These are phyloP conservation scores for Boleophthalmus pectinirostris DNA, from an alignment of 2,113 vertebrate species.

Conservation along the genomic window DNA sequence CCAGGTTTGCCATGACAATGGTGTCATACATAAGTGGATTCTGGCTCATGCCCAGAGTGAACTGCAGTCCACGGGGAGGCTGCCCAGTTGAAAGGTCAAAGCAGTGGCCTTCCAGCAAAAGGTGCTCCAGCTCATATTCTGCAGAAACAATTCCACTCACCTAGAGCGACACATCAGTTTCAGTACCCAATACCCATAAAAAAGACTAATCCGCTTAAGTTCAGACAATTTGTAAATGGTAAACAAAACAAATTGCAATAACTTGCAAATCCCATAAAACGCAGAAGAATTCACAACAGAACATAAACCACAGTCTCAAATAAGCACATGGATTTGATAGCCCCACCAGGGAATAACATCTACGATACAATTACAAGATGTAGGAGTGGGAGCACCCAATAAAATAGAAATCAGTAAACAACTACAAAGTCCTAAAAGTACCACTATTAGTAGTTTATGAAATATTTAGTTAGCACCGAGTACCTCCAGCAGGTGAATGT, in stretches of 20 bases:
- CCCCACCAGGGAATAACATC: too few relatives aligned
- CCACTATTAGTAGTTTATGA: too few relatives aligned
- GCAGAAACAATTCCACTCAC: constrained; percentile 80
- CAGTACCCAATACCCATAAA: constrained; percentile 1
- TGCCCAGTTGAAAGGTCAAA: constrained; percentile 86
- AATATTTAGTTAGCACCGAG: constrained; percentile 19
- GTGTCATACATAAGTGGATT: constrained; percentile 88
- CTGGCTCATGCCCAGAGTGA: constrained; percentile 88
- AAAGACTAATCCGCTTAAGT: neutral
- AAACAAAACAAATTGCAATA: neutral
- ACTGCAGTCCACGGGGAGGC: constrained; percentile 90
- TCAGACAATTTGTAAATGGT: neutral
- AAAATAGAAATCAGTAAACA: too few relatives aligned
- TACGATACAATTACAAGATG: too few relatives aligned
- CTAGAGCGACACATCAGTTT: constrained; percentile 65
- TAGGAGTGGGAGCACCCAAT: too few relatives aligned
- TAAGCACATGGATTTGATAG: neutral
- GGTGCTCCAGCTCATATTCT: constrained; percentile 92
- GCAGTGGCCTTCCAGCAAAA: constrained; percentile 94
- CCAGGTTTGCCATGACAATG: constrained; percentile 96
- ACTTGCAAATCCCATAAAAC: neutral
- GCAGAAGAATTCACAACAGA: neutral
- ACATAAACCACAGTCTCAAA: neutral
- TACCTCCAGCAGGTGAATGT: constrained; percentile 93
- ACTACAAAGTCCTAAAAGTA: too few relatives aligned